Evolutionary conservation across 2,113 vertebrate species (phyloP).

Genomic region (Cranoglanis bouderius): DNA sequence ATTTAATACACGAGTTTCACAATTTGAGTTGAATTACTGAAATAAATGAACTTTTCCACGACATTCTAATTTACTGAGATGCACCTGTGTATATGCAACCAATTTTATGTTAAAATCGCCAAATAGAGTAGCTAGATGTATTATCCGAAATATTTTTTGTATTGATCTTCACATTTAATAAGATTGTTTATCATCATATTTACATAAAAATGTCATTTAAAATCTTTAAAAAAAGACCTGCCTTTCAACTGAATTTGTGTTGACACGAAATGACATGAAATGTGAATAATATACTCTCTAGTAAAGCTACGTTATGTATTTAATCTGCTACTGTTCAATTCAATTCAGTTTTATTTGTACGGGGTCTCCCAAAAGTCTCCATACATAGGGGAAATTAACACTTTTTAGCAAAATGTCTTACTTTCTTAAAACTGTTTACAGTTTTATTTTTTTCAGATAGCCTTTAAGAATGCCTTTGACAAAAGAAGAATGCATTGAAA

Average conservation of each 20-base stretch:
- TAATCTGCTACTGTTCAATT: background rate
- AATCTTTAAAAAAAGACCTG: background rate
- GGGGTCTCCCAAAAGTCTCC: no score
- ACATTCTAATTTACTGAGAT: no score
- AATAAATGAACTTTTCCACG: no score
- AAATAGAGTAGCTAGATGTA: background rate
- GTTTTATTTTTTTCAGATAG: no score
- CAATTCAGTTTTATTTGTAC: no score
- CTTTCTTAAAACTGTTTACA: no score
- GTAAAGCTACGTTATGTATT: background rate
- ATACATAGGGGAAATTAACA: no score
- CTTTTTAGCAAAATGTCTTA: no score
- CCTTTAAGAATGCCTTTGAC: no score
- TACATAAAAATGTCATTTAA: background rate
- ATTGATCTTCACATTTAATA: background rate
- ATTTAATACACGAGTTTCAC: no score
- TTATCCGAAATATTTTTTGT: background rate
- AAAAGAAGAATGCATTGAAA: no score
- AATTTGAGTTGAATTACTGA: no score
- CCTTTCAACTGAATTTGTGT: background rate
- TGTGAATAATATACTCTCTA: background rate
- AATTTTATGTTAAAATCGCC: background rate
- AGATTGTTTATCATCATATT: background rate
- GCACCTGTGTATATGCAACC: background rate
- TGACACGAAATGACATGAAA: background rate